Percentiles rank a stretch among this genome's conserved stretches.
phyloP scores from a whole-genome alignment of 2,797 vertebrate genomes.

The Lepilemur ruficaudatus region DNA sequence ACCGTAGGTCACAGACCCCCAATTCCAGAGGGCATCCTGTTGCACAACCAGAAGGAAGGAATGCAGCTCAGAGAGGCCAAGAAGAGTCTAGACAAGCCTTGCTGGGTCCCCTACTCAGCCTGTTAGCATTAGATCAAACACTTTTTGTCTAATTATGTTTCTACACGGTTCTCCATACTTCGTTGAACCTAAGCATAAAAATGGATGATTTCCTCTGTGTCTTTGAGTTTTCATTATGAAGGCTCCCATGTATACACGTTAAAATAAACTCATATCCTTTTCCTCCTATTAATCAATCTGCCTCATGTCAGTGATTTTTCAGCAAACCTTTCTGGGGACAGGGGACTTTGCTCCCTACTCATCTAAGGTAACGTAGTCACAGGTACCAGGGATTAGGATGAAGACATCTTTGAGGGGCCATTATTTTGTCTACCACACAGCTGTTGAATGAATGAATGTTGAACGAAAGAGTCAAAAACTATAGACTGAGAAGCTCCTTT shows the following conservation, averaged over 20 bases:
- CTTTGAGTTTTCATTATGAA: neutral
- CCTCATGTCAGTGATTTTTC: neutral
- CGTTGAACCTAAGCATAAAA: neutral
- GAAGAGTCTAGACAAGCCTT: neutral
- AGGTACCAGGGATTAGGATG: neutral
- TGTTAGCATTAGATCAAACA: neutral
- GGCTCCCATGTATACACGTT: neutral
- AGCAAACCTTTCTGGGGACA: neutral
- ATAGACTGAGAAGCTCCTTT: neutral
- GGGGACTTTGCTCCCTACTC: neutral
- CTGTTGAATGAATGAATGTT: neutral
- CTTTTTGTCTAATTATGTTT: neutral
- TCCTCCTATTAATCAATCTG: neutral
- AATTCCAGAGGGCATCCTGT: neutral
- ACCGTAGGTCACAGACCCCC: neutral
- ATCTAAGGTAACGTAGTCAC: neutral
- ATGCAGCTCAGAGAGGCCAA: neutral
- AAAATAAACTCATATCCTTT: neutral
- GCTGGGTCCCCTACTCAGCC: neutral
- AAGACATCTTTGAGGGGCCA: neutral
- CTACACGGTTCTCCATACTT: neutral
- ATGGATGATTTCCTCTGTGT: neutral
- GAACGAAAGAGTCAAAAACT: neutral
- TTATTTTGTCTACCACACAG: neutral
- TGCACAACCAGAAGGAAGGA: neutral